Base-by-base conservation (phyloP, 2,888 invertebrate species). In the Meloe dianella region DNA sequence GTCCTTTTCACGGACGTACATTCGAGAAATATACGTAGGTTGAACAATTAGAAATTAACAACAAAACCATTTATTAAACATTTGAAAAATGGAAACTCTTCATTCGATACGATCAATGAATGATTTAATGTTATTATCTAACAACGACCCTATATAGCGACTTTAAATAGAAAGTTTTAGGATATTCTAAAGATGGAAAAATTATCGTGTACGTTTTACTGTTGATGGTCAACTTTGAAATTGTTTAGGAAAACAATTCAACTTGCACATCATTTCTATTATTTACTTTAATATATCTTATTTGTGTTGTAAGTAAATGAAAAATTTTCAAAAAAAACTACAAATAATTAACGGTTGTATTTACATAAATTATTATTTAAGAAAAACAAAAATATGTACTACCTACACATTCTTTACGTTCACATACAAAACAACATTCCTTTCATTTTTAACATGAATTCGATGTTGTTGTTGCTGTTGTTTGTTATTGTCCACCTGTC, bases 401-500 rank as follows among this genome's bases (percentile, higher is more conserved):
- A 14, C 54, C 54, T 14, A 54, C 54, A 54, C 24, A 54, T 54
- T 54, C 24, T 54, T 54, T 14, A 54, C 22, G 54, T 54, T 54
- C 54, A 54, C 54, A 5, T 54, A 54, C 12, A 54, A 24, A 24
- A 54, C 54, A 54, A 54, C 54, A 54, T 54, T 54, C 54, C 24
- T 54, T 54, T 54, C 54, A 24, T 54, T 54, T 24, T 54, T 54
- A 24, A 54, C 54, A 24, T 54, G 24, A 14, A 54, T 51, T 51
- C 22, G 22, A 51, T 22, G 47, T 22, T 51, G 47, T 51, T 54
- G 54, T 9, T 54, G 54, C 4, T 54, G 47, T 51, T 51, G 41
- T 41, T 51, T 51, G 47, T 51, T 51, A 54, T 54, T 54, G 24
- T 54, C 24, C 54, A 54, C 24, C 24, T 54, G 54, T 54, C 24